phyloP scores from a whole-genome alignment of 64 coral and sea anemone genomes.

The Platygyra sinensis region DNA sequence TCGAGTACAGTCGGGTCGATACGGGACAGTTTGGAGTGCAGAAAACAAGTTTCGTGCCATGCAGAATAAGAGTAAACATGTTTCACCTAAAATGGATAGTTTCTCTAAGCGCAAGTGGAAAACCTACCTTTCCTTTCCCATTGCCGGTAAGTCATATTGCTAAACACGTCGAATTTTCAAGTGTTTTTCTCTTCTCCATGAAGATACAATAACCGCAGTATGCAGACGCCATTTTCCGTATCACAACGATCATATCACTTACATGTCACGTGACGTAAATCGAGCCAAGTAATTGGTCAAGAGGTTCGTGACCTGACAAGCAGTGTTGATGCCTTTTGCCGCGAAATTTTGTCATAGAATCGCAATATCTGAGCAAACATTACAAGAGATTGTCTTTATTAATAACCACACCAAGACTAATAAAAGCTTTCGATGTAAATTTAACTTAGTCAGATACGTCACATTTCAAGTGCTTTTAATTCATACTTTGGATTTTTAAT shows the following conservation, averaged over 20 bases:
- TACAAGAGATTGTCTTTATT: not conserved
- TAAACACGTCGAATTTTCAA: not conserved
- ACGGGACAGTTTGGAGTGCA: not conserved
- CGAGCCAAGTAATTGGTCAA: conserved; percentile 10
- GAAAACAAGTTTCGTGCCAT: conserved; percentile 13
- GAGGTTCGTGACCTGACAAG: conserved; percentile 22
- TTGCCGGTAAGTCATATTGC: not conserved
- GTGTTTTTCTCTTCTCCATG: not conserved
- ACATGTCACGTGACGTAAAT: conserved; percentile 11
- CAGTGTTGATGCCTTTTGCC: conserved; percentile 7
- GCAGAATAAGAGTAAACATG: not conserved
- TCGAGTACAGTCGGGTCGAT: not conserved
- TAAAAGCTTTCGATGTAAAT: not conserved
- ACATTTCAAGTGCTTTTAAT: not conserved
- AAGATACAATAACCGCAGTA: not conserved
- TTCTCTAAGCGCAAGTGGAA: not conserved
- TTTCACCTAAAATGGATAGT: not conserved
- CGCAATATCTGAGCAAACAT: not conserved
- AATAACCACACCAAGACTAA: not conserved
- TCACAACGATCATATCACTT: conserved; percentile 32
- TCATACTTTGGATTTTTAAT: conserved; percentile 2
- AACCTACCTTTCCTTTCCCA: conserved; percentile 23
- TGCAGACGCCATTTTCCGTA: conserved; percentile 17
- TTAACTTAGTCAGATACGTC: not conserved
- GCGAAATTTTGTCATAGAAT: conserved; percentile 13